Conservation (phyloP, 2,113 vertebrate species). For the Saccopteryx leptura region DNA sequence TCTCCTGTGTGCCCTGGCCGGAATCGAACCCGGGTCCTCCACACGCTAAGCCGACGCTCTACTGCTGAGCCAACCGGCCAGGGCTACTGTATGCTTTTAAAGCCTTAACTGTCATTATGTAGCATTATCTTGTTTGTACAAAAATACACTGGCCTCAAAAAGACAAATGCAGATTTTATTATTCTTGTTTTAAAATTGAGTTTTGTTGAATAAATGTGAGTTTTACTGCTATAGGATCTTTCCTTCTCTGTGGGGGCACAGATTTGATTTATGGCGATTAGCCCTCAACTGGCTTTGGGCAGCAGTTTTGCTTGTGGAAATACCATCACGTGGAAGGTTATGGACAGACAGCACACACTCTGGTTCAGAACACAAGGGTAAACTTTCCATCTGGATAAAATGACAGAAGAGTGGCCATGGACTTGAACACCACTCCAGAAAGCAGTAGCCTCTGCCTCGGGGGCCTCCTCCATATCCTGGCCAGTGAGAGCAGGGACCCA, state of each 20-base stretch:
- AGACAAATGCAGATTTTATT: neutral
- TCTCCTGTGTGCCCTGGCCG: too few relatives aligned
- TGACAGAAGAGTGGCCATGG: neutral
- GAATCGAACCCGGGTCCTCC: too few relatives aligned
- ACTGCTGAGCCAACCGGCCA: too few relatives aligned
- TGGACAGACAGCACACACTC: neutral
- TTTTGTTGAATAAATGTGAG: conserved; percentile 68
- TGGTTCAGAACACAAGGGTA: neutral
- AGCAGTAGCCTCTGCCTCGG: too few relatives aligned
- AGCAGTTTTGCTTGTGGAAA: neutral
- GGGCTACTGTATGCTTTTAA: too few relatives aligned
- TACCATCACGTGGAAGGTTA: neutral
- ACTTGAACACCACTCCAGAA: rapidly evolving
- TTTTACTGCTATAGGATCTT: neutral
- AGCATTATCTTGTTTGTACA: neutral
- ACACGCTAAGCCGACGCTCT: too few relatives aligned
- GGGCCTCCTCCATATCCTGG: neutral
- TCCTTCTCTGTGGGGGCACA: neutral
- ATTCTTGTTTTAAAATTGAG: neutral
- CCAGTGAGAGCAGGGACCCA: rapidly evolving
- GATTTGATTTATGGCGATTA: neutral
- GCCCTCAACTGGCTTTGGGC: neutral
- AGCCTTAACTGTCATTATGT: conserved; percentile 30
- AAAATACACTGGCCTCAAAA: neutral
- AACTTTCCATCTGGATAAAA: neutral